Evolutionary conservation across 2,888 invertebrate species (phyloP).

Genomic region (Conomelus anceps): DNA sequence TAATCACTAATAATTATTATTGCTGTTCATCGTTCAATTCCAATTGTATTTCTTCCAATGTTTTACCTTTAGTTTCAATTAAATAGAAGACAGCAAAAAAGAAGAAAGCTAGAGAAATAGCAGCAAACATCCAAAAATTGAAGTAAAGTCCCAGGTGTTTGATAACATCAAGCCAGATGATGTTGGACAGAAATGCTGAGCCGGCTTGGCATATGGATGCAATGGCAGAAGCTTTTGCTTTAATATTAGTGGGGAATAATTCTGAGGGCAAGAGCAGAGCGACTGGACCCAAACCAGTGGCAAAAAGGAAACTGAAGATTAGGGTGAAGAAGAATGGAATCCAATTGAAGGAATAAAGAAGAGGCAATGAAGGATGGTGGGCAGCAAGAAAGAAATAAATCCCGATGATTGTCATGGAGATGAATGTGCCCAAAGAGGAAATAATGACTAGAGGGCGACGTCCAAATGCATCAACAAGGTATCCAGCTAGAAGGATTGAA

Average conservation of each 20-base stretch:
- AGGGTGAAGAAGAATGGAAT: conserved; percentile 27
- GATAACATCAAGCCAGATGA: conserved; percentile 51
- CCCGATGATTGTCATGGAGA: conserved; percentile 23
- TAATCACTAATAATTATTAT: background rate
- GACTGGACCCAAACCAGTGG: conserved; percentile 53
- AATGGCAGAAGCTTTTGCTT: conserved; percentile 52
- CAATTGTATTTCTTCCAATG: conserved; percentile 60
- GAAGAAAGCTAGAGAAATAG: conserved; percentile 47
- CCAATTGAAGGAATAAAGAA: conserved; percentile 22
- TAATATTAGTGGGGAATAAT: conserved; percentile 56
- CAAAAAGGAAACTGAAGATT: conserved; percentile 42
- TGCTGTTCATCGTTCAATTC: conserved; percentile 41
- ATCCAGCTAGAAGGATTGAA: conserved; percentile 27
- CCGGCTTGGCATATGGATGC: conserved; percentile 51
- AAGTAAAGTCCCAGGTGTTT: conserved; percentile 58
- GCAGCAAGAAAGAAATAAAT: conserved; percentile 28
- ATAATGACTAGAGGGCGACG: conserved; percentile 30
- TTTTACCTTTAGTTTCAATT: conserved; percentile 65
- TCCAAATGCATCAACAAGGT: conserved; percentile 31
- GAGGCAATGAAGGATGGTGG: background rate
- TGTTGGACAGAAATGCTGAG: conserved; percentile 51
- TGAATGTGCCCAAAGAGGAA: conserved; percentile 28
- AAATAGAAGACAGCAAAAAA: conserved; percentile 50
- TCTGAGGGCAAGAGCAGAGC: conserved; percentile 58
- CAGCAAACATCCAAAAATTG: conserved; percentile 55